Conservation (phyloP, 2,797 vertebrate species). For the Mormyrops attenuatus region DNA sequence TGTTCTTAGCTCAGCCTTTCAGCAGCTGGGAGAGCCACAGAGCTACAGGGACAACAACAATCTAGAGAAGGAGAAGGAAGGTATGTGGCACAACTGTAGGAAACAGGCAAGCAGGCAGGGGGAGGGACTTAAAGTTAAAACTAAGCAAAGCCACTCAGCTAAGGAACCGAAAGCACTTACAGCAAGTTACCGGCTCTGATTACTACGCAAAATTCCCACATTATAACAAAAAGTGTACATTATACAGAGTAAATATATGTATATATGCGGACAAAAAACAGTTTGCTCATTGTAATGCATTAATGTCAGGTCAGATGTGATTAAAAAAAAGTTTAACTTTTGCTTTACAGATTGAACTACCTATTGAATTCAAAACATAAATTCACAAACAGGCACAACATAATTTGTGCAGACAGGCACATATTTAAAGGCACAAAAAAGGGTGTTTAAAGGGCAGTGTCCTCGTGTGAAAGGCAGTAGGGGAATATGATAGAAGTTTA, state of each 20-base stretch:
- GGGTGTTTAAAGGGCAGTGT: neutral
- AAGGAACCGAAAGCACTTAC: neutral
- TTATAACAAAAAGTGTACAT: neutral
- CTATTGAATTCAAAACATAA: neutral
- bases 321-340: neutral
- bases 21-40: slow-evolving; percentile 55
- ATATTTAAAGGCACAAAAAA: neutral
- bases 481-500: neutral
- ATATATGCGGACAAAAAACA: neutral
- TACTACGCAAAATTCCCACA: neutral
- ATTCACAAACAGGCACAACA: neutral
- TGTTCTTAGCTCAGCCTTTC: slow-evolving; percentile 38
- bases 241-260: neutral
- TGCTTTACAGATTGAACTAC: neutral
- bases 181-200: neutral
- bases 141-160: neutral
- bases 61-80: slow-evolving; percentile 14
- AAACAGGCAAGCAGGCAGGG: neutral
- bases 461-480: neutral
- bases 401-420: neutral
- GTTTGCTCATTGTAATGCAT: neutral
- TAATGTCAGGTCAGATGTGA: neutral
- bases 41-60: neutral
- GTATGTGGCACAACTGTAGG: slow-evolving; percentile 20
- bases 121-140: slow-evolving; percentile 13